Percentiles rank a stretch among this genome's conserved stretches.
Conservation (phyloP, 2,888 invertebrate species). For the Drosophila formosana region DNA sequence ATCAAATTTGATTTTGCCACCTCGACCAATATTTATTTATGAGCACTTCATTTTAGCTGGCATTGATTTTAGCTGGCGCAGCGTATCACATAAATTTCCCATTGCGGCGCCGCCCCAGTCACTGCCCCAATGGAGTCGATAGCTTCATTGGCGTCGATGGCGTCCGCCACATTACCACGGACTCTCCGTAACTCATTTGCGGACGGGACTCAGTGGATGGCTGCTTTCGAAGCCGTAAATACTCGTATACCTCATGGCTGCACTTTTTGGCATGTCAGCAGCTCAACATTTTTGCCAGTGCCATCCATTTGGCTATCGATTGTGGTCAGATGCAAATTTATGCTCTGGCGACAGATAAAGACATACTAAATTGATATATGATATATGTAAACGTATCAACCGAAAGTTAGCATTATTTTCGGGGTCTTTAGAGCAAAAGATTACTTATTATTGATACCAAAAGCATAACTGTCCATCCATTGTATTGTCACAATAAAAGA, state of each 20-base stretch:
- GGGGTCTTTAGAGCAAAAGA: no score
- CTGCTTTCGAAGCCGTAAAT: slow-evolving; percentile 65
- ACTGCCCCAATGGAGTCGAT: slow-evolving; percentile 6
- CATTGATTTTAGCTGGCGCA: slow-evolving; percentile 71
- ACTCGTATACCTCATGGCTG: slow-evolving; percentile 58
- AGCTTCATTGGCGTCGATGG: slow-evolving; percentile 10
- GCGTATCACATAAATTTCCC: slow-evolving; percentile 60
- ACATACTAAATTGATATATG: slow-evolving; percentile 7
- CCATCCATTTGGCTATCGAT: slow-evolving; percentile 32
- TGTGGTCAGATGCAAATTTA: slow-evolving; percentile 58
- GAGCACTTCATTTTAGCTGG: slow-evolving; percentile 48
- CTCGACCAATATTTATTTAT: slow-evolving; percentile 70
- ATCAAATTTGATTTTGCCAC: slow-evolving; percentile 71
- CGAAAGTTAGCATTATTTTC: not conserved
- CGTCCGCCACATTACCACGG: slow-evolving; percentile 49
- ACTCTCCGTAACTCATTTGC: slow-evolving; percentile 56
- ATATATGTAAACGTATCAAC: slow-evolving; percentile 23
- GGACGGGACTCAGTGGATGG: slow-evolving; percentile 31
- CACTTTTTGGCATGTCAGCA: slow-evolving; percentile 71
- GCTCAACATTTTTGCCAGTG: slow-evolving; percentile 64
- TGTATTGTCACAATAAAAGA: no score
- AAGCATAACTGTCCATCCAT: no score
- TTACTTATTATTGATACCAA: no score
- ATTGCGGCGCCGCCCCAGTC: slow-evolving; percentile 18
- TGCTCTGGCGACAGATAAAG: slow-evolving; percentile 55